These are phyloP conservation scores for Parochlus steinenii DNA, from an alignment of 2,888 invertebrate genomes.

Conservation along the genomic window DNA sequence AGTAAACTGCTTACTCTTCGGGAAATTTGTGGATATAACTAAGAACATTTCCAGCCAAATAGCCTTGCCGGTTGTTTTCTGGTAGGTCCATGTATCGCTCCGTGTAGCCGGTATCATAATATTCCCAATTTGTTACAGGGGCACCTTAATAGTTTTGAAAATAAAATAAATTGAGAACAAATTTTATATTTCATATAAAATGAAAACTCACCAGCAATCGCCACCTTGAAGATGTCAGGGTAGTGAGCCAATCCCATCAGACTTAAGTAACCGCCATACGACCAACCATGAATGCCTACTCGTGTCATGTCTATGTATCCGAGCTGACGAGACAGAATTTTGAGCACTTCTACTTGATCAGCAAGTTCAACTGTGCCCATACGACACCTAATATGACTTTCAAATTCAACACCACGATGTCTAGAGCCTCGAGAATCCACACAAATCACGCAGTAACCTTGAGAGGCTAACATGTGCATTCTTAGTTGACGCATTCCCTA, in stretches of 20 bases:
- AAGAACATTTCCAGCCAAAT: conserved; percentile 69
- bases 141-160: no score
- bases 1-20: conserved; percentile 52
- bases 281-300: conserved; percentile 76
- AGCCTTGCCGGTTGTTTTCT: conserved; percentile 56
- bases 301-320: conserved; percentile 82
- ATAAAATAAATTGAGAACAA: neutral
- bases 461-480: conserved; percentile 86
- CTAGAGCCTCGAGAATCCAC: conserved; percentile 93
- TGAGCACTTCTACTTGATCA: conserved; percentile 89
- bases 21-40: conserved; percentile 76
- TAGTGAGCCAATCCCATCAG: conserved; percentile 86
- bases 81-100: conserved; percentile 93
- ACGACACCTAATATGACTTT: conserved; percentile 71
- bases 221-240: conserved; percentile 85
- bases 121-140: conserved; percentile 80
- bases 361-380: conserved; percentile 89
- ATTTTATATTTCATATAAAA: conserved; percentile 1
- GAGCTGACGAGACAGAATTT: conserved; percentile 65
- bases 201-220: conserved; percentile 64
- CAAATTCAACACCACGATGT: conserved; percentile 85
- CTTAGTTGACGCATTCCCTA: conserved; percentile 83
- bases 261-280: conserved; percentile 70
- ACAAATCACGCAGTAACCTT: conserved; percentile 90
- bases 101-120: conserved; percentile 98